These are phyloP conservation scores for Crossocerus cetratus DNA, from an alignment of 2,888 invertebrate species.

Conservation along the genomic window DNA sequence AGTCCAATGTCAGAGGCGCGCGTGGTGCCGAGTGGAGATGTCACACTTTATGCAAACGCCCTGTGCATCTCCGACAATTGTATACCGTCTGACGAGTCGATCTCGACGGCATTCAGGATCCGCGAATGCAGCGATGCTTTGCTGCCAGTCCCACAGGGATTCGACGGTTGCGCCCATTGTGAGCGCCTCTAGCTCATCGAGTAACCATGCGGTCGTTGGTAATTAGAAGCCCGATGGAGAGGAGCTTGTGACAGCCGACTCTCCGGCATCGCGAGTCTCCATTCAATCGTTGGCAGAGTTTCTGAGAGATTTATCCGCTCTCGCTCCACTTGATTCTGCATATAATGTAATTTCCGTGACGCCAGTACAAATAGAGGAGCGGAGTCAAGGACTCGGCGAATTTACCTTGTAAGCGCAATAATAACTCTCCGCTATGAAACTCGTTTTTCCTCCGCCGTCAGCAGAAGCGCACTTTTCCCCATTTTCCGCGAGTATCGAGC, in stretches of 20 bases:
- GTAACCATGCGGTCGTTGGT: conserved; percentile 42
- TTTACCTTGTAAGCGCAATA: too few relatives aligned
- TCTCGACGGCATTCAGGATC: conserved; percentile 23
- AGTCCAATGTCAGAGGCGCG: conserved; percentile 18
- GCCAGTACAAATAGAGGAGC: too few relatives aligned
- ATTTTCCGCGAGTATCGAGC: background rate
- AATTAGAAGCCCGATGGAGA: conserved; percentile 29
- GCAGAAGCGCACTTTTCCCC: background rate
- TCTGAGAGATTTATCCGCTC: background rate
- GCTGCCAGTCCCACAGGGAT: conserved; percentile 19
- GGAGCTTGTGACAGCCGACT: too few relatives aligned
- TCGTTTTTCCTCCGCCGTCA: background rate
- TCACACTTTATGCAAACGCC: conserved; percentile 26
- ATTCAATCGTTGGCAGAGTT: background rate
- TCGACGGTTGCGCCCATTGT: conserved; percentile 32
- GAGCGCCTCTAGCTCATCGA: conserved; percentile 27
- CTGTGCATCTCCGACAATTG: conserved; percentile 37
- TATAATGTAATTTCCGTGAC: background rate
- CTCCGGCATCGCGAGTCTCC: too few relatives aligned
- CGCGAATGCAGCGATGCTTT: conserved; percentile 9
- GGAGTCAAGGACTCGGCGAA: too few relatives aligned
- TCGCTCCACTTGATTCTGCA: background rate
- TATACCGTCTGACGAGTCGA: conserved; percentile 38
- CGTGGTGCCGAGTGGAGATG: conserved; percentile 9
- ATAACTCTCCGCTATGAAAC: background rate